Conservation (phyloP, 2,113 vertebrate species). For the Morone saxatilis region DNA sequence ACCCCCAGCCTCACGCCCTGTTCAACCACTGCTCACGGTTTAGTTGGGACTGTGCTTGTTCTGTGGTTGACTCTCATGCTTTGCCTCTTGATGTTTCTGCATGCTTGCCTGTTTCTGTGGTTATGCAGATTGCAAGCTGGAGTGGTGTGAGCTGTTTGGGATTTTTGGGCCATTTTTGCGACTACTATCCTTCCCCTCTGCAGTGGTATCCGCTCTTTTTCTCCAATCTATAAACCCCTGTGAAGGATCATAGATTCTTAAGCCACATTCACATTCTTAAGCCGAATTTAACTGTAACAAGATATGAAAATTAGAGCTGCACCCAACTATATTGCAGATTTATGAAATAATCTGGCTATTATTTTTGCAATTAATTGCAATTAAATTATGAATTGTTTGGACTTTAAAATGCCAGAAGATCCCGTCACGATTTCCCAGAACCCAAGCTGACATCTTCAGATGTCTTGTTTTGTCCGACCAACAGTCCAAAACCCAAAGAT, state of each 20-base stretch:
- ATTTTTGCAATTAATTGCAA: too few species aligned
- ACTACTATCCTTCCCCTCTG: not conserved
- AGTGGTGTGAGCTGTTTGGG: slow-evolving; percentile 52
- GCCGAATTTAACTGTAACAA: not conserved
- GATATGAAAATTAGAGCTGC: not conserved
- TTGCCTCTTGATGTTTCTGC: slow-evolving; percentile 84
- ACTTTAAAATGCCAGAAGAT: not conserved
- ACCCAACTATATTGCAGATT: not conserved
- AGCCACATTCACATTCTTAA: too few species aligned
- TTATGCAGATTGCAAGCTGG: slow-evolving; percentile 65
- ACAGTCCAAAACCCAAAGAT: not conserved
- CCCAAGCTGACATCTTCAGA: not conserved
- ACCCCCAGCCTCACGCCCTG: slow-evolving; percentile 53
- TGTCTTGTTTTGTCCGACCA: not conserved
- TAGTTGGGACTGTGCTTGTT: slow-evolving; percentile 67
- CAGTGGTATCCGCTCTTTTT: not conserved
- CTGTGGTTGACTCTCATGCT: slow-evolving; percentile 72
- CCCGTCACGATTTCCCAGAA: not conserved
- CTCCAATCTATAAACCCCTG: not conserved
- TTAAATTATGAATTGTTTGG: not conserved
- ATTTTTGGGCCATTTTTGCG: slow-evolving; percentile 2
- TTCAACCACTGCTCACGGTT: slow-evolving; percentile 72
- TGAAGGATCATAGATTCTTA: not conserved
- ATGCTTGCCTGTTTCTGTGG: slow-evolving; percentile 79
- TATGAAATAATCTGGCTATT: too few species aligned